Evolutionary conservation across 35 echinoderm and acorn worm species (phyloP).

Genomic region (Ophiothrix spiculata): DNA sequence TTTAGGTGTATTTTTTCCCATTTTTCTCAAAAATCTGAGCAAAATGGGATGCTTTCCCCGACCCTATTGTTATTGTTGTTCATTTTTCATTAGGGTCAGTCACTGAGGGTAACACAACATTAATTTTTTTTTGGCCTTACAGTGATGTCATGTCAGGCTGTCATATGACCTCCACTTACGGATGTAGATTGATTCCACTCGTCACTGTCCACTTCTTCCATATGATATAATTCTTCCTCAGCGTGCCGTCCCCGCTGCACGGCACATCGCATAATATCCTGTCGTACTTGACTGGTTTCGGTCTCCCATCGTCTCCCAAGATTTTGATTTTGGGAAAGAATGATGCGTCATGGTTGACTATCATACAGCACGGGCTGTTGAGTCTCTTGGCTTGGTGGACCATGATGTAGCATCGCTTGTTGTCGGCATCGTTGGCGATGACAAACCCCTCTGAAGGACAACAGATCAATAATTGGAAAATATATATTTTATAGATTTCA

Average conservation of each 20-base stretch:
- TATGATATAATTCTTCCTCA: constrained; percentile 86
- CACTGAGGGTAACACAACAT: background rate
- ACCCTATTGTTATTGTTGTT: no score
- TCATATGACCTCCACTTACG: constrained; percentile 42
- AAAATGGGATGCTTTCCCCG: no score
- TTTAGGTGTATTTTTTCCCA: no score
- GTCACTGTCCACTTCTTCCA: constrained; percentile 95
- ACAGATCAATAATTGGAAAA: no score
- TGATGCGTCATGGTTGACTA: constrained; percentile 91
- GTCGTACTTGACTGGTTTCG: constrained; percentile 63
- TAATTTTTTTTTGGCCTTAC: background rate
- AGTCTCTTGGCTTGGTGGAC: constrained; percentile 95
- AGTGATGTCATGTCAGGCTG: background rate
- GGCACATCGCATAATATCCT: constrained; percentile 95
- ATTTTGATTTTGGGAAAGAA: constrained; percentile 65
- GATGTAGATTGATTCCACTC: constrained; percentile 73
- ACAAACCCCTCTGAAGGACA: constrained; percentile 95
- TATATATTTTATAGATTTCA: no score
- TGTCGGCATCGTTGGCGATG: constrained; percentile 92
- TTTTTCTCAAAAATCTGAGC: no score
- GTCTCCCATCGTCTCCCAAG: constrained; percentile 12
- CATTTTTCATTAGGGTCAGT: no score
- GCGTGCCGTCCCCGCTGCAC: constrained; percentile 91
- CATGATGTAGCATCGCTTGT: constrained; percentile 98
- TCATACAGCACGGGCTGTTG: constrained; percentile 95